Percentiles rank a stretch among this genome's conserved stretches.
Conservation (phyloP, 35 echinoderm and acorn worm genomes). For the Ophioderma brevispina region DNA sequence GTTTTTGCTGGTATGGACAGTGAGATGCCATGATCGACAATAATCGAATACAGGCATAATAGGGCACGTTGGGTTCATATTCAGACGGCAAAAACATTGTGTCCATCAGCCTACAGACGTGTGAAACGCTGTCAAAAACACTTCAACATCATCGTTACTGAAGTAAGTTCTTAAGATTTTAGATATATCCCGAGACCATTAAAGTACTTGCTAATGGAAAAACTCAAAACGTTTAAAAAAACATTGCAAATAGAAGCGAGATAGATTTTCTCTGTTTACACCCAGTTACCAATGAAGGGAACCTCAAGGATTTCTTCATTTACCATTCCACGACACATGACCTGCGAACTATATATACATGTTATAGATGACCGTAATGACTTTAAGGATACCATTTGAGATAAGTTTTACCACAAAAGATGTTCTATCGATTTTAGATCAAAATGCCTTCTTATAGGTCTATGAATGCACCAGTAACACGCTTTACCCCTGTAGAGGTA, state of each 20-base stretch:
- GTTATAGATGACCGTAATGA: slow-evolving; percentile 64
- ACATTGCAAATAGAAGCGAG: slow-evolving; percentile 58
- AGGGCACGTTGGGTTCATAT: background rate
- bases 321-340: slow-evolving; percentile 55
- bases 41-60: background rate
- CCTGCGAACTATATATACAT: slow-evolving; percentile 54
- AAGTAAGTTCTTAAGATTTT: background rate
- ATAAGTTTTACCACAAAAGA: slow-evolving; percentile 58
- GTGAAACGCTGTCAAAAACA: slow-evolving; percentile 27
- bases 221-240: slow-evolving; percentile 60
- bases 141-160: slow-evolving; percentile 49
- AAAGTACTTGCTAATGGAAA: slow-evolving; percentile 44
- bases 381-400: slow-evolving; percentile 43
- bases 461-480: slow-evolving; percentile 61
- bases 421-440: slow-evolving; percentile 53
- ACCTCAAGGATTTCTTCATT: slow-evolving; percentile 20
- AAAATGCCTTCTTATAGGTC: slow-evolving; percentile 73
- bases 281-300: slow-evolving; percentile 57
- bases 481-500: slow-evolving; percentile 27
- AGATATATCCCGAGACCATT: background rate
- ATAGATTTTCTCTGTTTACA: slow-evolving; percentile 60
- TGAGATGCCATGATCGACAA: slow-evolving; percentile 39
- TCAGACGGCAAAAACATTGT: slow-evolving; percentile 1
- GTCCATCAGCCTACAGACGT: slow-evolving; percentile 32
- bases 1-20: background rate